Evolutionary conservation across 2,797 vertebrate species (phyloP), one percentile per base, ranked within the genome.

Genomic region (Pangasius djambal): DNA sequence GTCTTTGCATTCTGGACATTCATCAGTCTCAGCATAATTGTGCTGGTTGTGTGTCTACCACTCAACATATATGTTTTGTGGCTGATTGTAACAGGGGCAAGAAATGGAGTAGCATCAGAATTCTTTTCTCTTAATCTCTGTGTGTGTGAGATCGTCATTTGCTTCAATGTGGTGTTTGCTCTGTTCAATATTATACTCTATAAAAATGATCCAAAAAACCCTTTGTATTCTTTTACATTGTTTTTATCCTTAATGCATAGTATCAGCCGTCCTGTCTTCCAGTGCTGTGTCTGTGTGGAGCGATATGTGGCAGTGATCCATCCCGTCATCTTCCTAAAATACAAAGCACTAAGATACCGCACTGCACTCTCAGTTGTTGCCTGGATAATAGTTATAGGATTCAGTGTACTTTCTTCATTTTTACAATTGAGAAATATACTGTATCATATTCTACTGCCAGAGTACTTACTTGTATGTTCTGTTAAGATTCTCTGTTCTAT

Each of bases 301-400:
- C 87, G 89, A 78, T 91, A 90, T 40, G 25, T 92, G 59, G 90
- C 92, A 5, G 89, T 92, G 52, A 69, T 89, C 44, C 86, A 92
- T 87, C 92, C 92, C 34, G 50, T 91, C 20, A 77, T 50, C 52
- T 92, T 90, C 52, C 84, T 91, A n/a, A 92, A 89, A 81, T 90
- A 8, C 83, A 89, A 88, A 57, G 79, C 86, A 37, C 69, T 92
- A 31, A 92, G 84, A 86, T 91, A 91, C 28, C 84, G 70, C 74
- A 40, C 44, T 22, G 63, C 59, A 25, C 79, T 84, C 78, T 82
- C 75, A 20, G 18, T 63, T 37, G 5, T 90, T 13, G 40, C 28
- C 12, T 93, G 90, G 92, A 15, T 88, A 10, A 77, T 88, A 63
- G 61, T 89, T 48, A 28, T 82, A 1, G 12, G 50, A 12, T 16